Evolutionary conservation across 2,888 invertebrate genomes (phyloP), one percentile per base, ranked within the genome.

Genomic region (Leptinotarsa haldemani): DNA sequence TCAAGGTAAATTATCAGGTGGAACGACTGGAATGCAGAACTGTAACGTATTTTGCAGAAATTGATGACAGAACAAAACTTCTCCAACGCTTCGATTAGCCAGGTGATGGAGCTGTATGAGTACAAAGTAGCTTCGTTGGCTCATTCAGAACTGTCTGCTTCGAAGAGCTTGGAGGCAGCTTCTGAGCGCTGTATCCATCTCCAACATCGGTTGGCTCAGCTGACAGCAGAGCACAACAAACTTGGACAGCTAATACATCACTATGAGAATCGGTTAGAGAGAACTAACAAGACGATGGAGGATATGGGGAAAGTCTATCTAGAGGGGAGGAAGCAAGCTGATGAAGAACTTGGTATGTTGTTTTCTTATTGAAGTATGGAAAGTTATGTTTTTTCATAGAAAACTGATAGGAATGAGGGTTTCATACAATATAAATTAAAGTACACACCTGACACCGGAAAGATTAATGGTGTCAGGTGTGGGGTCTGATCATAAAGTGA

Each of bases 61-160:
- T 56, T 73, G 50, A 65, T 81, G 48, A 69, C 71, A 15, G 77
- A 75, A 52, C 79, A 78, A 61, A 77, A 90, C 88, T 87, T 91
- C 65, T 85, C 86, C 0, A 91, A 92, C 79, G 88, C 92, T 69
- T 89, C 92, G 0, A 92, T 92, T 0, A 92, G 92, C 0, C 91
- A 92, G 65, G 90, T 93, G 4, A 93, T 94, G 91, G 93, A 94
- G 84, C 82, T 94, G 75, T 94, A 93, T 73, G 92, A 93, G 22
- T 93, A 93, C 84, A 93, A 93, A 84, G 88, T 93, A 85, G 89
- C 90, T 3, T 85, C 89, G 20, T 88, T 90, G 87, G 86, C 87
- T 13, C 89, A 90, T 75, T 88, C 89, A 0, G 90, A 90, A 82
- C 84, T 88, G 48, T 87, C 88, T 0, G 88, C 89, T 61, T 87